Percentiles rank a stretch among this genome's conserved stretches.
Conservation (phyloP, 2,888 invertebrate genomes). For the Acronicta alni region DNA sequence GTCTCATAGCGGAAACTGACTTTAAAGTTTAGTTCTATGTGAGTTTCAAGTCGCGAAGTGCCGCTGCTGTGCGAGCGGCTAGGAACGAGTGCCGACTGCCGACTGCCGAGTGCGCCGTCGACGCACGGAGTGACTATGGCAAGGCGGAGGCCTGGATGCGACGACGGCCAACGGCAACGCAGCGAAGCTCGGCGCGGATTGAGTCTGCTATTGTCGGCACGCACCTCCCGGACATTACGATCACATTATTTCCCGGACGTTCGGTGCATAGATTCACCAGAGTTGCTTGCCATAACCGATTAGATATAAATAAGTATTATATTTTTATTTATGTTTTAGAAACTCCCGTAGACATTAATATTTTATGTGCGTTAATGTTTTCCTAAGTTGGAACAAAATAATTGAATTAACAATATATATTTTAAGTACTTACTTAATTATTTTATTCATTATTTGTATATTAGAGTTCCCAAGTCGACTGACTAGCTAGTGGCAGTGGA, state of each 20-base stretch:
- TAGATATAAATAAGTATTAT: neutral
- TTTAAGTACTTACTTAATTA: too few species aligned
- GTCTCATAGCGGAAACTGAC: constrained; percentile 59
- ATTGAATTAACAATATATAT: too few species aligned
- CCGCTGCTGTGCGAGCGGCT: constrained; percentile 48
- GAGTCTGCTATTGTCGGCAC: neutral
- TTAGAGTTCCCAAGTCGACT: too few species aligned
- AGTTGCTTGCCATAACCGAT: neutral
- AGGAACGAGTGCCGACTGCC: constrained; percentile 55
- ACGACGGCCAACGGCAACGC: constrained; percentile 19
- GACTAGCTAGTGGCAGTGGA: too few species aligned
- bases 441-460: too few species aligned
- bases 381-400: too few species aligned
- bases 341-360: too few species aligned
- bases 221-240: constrained; percentile 4
- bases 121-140: constrained; percentile 33
- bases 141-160: constrained; percentile 26
- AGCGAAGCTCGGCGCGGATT: constrained; percentile 12
- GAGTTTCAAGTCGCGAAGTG: constrained; percentile 27
- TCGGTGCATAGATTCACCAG: neutral
- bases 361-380: too few species aligned
- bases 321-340: too few species aligned
- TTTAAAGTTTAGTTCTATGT: constrained; percentile 16
- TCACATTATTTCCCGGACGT: neutral
- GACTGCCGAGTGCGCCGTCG: constrained; percentile 36